A percentile compares a stretch with the other conserved stretches of the same genome.
Conservation (phyloP, 2,797 vertebrate genomes). For the Poecile montanus region DNA sequence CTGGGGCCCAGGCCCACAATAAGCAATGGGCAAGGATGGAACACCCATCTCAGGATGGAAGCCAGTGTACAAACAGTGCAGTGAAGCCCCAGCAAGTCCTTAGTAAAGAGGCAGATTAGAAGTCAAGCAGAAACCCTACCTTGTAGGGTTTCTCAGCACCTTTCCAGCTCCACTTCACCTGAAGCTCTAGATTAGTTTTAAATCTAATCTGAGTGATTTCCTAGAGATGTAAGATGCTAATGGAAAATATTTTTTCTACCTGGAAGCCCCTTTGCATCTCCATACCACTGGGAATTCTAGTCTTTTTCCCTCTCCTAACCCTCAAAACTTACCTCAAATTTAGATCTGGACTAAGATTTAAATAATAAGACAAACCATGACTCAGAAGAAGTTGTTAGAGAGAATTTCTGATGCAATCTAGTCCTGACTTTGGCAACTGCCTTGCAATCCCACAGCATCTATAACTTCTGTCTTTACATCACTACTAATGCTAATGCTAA, state of each 20-base stretch:
- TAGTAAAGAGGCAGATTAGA: not conserved
- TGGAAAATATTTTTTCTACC: not conserved
- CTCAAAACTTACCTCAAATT: not conserved
- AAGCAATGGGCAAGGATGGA: not conserved
- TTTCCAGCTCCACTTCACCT: not conserved
- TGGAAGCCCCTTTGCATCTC: not conserved
- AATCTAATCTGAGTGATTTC: not conserved
- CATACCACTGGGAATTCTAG: not conserved
- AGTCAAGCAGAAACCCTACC: not conserved
- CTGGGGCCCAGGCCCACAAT: not conserved
- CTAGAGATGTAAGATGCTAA: not conserved
- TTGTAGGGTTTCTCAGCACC: not conserved
- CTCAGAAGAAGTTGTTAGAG: not conserved
- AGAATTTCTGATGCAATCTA: not conserved
- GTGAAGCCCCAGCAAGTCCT: not conserved
- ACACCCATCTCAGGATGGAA: not conserved
- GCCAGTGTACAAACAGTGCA: not conserved
- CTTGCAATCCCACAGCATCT: not conserved
- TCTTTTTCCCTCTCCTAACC: not conserved
- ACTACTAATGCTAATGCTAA: not conserved
- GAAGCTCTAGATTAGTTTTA: not conserved
- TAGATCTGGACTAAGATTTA: not conserved
- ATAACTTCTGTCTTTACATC: not conserved
- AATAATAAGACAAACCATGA: not conserved
- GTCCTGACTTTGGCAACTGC: not conserved